Evolutionary conservation across 2,888 invertebrate species (phyloP), one percentile per base, ranked within the genome.

Genomic region (Acronicta psi): DNA sequence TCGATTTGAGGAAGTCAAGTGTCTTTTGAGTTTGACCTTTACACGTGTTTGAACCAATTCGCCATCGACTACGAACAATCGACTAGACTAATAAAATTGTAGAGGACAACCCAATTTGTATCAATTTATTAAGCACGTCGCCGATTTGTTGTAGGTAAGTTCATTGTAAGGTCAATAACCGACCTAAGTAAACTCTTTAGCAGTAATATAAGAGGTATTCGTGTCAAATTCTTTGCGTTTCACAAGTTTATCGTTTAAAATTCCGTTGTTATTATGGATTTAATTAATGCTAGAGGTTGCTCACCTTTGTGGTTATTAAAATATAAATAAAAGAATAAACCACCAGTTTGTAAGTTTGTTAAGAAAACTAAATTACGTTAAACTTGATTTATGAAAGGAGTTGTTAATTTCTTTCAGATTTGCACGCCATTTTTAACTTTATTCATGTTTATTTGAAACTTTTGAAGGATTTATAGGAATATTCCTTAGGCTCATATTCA

Each of bases 21-120:
- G 29, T 29, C 29, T 3, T 29, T 29, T 29, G 11, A 29, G 3
- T 29, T 29, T 29, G 11, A 29, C 29, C 29, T 29, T 29, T 23
- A 1, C 1, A 20, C 5, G 6, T 23, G 23, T 29, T 10, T 34
- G 34, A 34, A n/a, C 6, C n/a, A n/a, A 34, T 34, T n/a, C n/a
- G 34, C 34, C 4, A 34, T 34, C n/a, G 34, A 34, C n/a, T 34
- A n/a, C 34, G 34, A 6, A 34, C 34, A 34, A 34, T 29, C 29
- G 29, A 10, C 11, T 29, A 29, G 11, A 4, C 11, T 67, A 59
- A 70, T 70, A 63, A 46, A 42, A 59, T 29, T 41, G 29, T 29
- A 34, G 18, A 43, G 44, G 59, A 18, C 49, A 44, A 40, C 16
- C 67, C 44, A 67, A 70, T 70, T 67, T 67, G 46, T 70, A 43